These are phyloP conservation scores for Pagetopsis macropterus DNA, from an alignment of 2,797 vertebrate species.

Conservation along the genomic window DNA sequence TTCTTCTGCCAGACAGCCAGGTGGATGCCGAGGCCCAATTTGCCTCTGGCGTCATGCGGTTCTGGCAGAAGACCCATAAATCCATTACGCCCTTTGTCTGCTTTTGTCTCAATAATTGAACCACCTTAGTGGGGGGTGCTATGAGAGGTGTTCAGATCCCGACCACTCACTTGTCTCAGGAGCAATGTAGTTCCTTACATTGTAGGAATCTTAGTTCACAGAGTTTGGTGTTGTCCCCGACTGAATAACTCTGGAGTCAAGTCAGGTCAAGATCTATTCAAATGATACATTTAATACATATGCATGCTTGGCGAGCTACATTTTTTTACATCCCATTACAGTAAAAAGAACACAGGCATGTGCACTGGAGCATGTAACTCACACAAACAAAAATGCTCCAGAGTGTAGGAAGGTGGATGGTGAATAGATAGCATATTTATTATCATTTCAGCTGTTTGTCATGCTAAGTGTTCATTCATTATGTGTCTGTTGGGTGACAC, in stretches of 20 bases:
- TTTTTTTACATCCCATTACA: constrained; percentile 32
- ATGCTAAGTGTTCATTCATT: constrained; percentile 54
- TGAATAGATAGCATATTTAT: constrained; percentile 29
- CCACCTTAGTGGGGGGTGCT: constrained; percentile 36
- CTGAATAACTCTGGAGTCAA: constrained; percentile 26
- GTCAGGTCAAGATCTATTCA: constrained; percentile 50
- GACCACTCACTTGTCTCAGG: constrained; percentile 32
- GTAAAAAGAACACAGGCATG: constrained; percentile 25
- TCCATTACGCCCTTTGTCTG: constrained; percentile 64
- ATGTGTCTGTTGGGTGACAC: constrained; percentile 24
- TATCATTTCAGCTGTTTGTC: constrained; percentile 44
- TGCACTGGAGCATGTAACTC: constrained; percentile 24
- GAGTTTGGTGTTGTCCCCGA: constrained; percentile 36
- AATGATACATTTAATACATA: constrained; percentile 48
- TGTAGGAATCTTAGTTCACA: constrained; percentile 42
- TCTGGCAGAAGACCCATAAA: constrained; percentile 66
- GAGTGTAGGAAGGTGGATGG: constrained; percentile 23
- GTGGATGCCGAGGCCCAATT: constrained; percentile 54
- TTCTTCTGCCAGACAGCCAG: constrained; percentile 56
- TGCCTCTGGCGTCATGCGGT: constrained; percentile 49
- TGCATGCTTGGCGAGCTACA: constrained; percentile 32
- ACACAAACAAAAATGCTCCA: constrained; percentile 22
- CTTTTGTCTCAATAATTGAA: constrained; percentile 54
- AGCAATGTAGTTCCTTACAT: constrained; percentile 31
- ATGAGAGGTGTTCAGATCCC: constrained; percentile 25